These are phyloP conservation scores for Clarias gariepinus DNA, from an alignment of 2,113 vertebrate species.

Conservation along the genomic window DNA sequence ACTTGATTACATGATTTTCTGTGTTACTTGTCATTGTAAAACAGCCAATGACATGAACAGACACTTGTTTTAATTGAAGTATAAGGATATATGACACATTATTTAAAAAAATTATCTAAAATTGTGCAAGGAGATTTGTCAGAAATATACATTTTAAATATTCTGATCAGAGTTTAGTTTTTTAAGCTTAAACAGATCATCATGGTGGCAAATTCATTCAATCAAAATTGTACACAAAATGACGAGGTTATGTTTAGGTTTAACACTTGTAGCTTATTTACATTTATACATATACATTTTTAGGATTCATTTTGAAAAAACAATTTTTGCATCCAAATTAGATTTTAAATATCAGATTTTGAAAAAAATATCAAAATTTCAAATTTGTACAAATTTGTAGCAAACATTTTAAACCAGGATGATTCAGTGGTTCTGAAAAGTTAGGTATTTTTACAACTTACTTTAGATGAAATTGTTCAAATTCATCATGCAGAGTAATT, in stretches of 20 bases:
- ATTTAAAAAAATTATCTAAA: not conserved
- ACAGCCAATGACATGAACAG: not conserved
- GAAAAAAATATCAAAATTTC: not conserved
- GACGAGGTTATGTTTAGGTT: not conserved
- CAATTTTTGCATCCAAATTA: not conserved
- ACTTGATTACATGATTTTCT: not conserved
- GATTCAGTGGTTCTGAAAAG: not conserved
- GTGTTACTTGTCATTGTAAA: not conserved
- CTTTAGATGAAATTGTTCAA: not conserved
- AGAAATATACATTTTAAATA: not conserved
- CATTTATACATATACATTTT: not conserved
- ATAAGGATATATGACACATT: not conserved
- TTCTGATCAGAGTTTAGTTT: not conserved
- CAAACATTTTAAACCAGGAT: not conserved
- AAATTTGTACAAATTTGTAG: not conserved
- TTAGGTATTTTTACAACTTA: not conserved
- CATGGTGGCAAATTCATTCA: not conserved
- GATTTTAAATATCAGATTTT: not conserved
- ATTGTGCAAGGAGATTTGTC: not conserved
- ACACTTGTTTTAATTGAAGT: not conserved
- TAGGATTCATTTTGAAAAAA: too few relatives aligned
- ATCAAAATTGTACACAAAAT: not conserved
- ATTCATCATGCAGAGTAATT: not conserved
- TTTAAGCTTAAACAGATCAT: not conserved
- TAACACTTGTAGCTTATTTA: not conserved